Base-by-base conservation (phyloP, 2,888 invertebrate species). In the Poecilus cupreus region DNA sequence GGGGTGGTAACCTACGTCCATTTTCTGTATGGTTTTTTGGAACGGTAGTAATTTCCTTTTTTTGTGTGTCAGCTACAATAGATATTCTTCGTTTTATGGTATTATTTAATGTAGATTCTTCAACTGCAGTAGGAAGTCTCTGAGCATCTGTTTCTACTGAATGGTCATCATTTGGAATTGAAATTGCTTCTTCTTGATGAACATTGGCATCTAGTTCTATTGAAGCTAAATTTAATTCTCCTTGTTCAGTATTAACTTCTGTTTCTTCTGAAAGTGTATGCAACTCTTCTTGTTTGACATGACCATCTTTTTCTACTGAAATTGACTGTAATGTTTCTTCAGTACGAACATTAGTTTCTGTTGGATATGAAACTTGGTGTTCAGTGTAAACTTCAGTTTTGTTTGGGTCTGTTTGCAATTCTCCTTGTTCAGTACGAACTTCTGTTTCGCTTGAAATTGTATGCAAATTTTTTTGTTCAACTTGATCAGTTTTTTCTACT, bases 11-110 rank as follows among this genome's bases (percentile, higher is more conserved):
- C 3, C 5, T 22, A 0, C 2, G 16, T 11, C 10, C 26, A 72
- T 46, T 72, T 49, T 22, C 24, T 60, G 16, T 20, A 60, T 54
- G 10, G 54, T 60, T 60, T 60, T 24, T 32, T 24, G n/a, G n/a
- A 60, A 8, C 2, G 18, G n/a, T 20, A 8, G n/a, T 0, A 60
- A 24, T 32, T 24, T 24, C 26, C 8, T 51, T 18, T 51, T 2
- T 0, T 3, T 4, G 26, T 24, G 20, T 60, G 20, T 5, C 16
- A 5, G 16, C 1, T 18, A 13, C 60, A 13, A 24, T 5, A 60
- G 18, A 26, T 11, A 10, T 3, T 60, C 5, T 60, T 60, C 11
- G 13, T 24, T 32, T 57, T 57, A 6, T 57, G 57, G 11, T 13
- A 57, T 32, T 32, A 32, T 2, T 11, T 2, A 4, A 5, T 57